phyloP scores from a whole-genome alignment of 2,113 vertebrate genomes.

The Pygoscelis antarcticus region DNA sequence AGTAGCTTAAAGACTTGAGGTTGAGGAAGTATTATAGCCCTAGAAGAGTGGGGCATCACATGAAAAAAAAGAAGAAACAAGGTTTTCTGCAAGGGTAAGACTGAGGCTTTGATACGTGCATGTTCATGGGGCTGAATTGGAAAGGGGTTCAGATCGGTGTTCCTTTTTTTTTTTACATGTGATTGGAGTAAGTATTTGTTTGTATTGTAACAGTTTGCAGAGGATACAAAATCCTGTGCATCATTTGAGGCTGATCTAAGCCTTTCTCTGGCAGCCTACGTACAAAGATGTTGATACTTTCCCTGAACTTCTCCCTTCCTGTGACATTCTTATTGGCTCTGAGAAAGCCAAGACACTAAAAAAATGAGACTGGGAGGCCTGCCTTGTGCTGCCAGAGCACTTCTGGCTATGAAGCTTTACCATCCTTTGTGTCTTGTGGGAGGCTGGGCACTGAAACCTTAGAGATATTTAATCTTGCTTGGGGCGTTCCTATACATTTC shows the following conservation, averaged over 20 bases:
- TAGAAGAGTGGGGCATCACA: not conserved
- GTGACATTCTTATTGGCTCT: not conserved
- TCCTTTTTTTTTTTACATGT: not conserved
- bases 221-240: not conserved
- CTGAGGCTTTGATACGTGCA: not conserved
- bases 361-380: not conserved
- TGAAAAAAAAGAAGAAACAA: not conserved
- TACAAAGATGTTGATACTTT: not conserved
- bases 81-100: not conserved
- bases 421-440: not conserved
- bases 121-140: not conserved
- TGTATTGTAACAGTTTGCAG: not conserved
- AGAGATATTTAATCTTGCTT: not conserved
- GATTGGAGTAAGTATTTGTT: not conserved
- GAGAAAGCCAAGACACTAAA: not conserved
- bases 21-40: not conserved
- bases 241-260: not conserved
- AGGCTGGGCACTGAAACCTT: not conserved
- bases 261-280: not conserved
- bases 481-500: not conserved
- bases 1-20: not conserved
- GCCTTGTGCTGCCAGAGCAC: not conserved
- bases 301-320: not conserved
- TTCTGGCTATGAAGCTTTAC: not conserved
- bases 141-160: not conserved